A percentile compares a stretch with the other conserved stretches of the same genome.
phyloP scores from a whole-genome alignment of 2,797 vertebrate species.

The Artibeus lituratus region DNA sequence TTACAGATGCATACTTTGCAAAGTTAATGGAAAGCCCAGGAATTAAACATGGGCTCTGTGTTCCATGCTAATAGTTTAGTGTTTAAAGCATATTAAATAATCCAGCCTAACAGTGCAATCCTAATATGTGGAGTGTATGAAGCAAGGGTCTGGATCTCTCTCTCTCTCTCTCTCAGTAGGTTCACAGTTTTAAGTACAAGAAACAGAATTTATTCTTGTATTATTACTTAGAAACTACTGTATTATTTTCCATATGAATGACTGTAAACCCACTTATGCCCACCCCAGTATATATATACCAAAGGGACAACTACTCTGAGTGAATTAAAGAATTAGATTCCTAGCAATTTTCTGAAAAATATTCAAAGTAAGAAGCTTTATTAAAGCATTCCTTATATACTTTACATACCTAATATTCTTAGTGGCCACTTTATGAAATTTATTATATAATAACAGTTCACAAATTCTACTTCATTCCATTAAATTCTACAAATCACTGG shows the following conservation, averaged over 20 bases:
- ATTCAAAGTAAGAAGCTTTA: constrained; percentile 35
- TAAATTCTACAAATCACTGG: constrained; percentile 27
- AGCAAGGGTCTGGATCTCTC: neutral
- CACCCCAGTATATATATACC: neutral
- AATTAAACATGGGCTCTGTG: constrained; percentile 41
- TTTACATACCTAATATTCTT: neutral
- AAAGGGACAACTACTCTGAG: neutral
- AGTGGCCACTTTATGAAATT: neutral
- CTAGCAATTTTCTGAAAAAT: constrained; percentile 47
- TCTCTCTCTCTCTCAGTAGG: no score
- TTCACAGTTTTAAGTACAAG: no score
- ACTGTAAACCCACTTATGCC: neutral
- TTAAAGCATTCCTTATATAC: constrained; percentile 35
- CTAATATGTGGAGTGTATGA: neutral
- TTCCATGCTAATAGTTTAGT: neutral
- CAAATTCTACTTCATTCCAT: constrained; percentile 40
- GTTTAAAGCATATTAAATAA: constrained; percentile 43
- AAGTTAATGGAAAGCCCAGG: constrained; percentile 1
- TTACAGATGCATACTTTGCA: constrained; percentile 41
- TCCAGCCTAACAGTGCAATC: neutral
- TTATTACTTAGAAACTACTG: neutral
- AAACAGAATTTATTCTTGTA: no score
- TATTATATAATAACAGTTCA: neutral
- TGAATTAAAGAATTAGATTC: constrained; percentile 30
- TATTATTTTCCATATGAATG: neutral